phyloP scores from a whole-genome alignment of 37 sponge, comb jelly and placozoan species.

The Eunapius fragilis region DNA sequence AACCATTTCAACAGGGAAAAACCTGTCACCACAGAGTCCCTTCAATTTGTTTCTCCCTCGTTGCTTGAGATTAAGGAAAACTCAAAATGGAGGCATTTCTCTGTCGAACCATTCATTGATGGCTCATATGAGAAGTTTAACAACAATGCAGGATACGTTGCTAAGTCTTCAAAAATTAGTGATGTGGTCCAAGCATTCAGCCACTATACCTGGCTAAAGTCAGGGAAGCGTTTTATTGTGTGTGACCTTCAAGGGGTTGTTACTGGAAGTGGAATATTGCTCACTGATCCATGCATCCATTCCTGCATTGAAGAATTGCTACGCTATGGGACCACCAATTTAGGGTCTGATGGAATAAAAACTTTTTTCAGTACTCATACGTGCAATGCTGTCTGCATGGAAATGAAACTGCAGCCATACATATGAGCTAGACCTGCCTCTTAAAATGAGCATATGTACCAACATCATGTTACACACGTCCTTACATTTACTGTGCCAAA shows the following conservation, averaged over 20 bases:
- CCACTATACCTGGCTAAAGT: constrained; percentile 24
- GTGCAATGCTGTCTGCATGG: constrained; percentile 16
- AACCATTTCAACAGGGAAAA: constrained; percentile 22
- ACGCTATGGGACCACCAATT: constrained; percentile 13
- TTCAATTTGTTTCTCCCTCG: not conserved
- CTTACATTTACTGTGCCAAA: too few relatives aligned
- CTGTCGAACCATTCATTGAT: constrained; percentile 1
- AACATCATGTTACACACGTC: too few relatives aligned
- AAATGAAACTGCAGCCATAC: constrained; percentile 27
- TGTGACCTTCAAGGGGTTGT: constrained; percentile 30
- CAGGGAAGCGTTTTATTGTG: constrained; percentile 14
- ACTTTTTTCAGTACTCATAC: constrained; percentile 24
- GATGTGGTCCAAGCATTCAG: constrained; percentile 43
- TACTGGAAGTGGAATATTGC: not conserved
- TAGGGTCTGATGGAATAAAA: constrained; percentile 9
- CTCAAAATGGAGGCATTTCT: not conserved
- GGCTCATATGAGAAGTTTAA: constrained; percentile 39
- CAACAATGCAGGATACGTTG: constrained; percentile 19
- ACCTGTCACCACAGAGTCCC: not conserved
- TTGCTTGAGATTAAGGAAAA: constrained; percentile 1
- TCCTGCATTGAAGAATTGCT: not conserved
- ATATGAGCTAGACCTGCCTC: too few relatives aligned
- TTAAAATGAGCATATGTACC: too few relatives aligned
- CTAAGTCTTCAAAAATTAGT: not conserved
- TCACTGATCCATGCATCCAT: constrained; percentile 50